Evolutionary conservation across 2,113 vertebrate genomes (phyloP).

Genomic region (Poeciliopsis turrubarensis): DNA sequence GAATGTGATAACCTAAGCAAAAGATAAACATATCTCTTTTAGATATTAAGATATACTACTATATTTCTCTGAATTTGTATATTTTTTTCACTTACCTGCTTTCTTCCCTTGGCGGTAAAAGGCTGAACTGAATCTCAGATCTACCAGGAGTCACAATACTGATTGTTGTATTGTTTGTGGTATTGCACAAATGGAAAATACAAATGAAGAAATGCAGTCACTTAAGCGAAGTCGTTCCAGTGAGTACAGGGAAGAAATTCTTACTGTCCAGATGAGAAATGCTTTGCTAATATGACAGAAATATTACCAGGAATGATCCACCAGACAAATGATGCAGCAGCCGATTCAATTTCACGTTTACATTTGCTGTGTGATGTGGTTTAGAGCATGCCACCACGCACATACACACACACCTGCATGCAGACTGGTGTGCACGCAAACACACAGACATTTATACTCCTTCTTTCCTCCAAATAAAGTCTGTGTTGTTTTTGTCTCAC

Average conservation of each 20-base stretch:
- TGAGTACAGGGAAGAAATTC: conserved; percentile 39
- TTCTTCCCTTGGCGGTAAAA: neutral
- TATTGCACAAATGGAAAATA: conserved; percentile 46
- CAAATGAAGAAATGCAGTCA: conserved; percentile 51
- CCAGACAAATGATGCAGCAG: conserved; percentile 69
- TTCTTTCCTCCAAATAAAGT: neutral
- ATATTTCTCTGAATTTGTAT: no score
- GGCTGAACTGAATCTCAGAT: no score
- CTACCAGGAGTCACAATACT: neutral
- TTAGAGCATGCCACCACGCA: conserved; percentile 38
- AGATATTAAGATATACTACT: no score
- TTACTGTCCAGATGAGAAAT: conserved; percentile 59
- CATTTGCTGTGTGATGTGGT: conserved; percentile 69
- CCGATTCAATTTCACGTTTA: conserved; percentile 72
- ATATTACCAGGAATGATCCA: conserved; percentile 65
- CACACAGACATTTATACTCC: conserved; percentile 13
- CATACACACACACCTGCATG: no score
- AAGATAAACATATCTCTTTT: no score
- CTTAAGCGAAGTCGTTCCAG: conserved; percentile 44
- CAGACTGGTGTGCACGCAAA: conserved; percentile 15
- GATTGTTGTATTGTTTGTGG: conserved; percentile 46
- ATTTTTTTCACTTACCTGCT: neutral
- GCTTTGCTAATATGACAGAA: conserved; percentile 69
- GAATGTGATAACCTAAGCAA: no score
- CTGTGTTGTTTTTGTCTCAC: neutral